These are phyloP conservation scores for Anguilla pacifica DNA, from an alignment of 2,797 vertebrate genomes.

Conservation along the genomic window DNA sequence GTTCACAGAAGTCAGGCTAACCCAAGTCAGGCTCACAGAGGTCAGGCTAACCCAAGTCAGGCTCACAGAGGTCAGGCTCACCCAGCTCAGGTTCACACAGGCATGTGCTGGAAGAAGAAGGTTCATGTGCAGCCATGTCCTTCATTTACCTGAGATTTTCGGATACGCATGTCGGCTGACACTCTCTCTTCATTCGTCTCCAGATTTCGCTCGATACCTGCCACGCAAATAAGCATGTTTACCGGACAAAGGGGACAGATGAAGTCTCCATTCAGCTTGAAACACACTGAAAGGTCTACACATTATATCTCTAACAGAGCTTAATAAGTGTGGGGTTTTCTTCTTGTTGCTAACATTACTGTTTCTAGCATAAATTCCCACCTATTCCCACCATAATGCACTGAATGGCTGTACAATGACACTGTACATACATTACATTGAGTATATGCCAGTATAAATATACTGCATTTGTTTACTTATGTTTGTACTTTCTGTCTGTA, in stretches of 20 bases:
- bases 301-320: neutral
- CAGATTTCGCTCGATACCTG: slow-evolving; percentile 88
- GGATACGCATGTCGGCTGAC: slow-evolving; percentile 88
- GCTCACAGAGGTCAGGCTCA: no score
- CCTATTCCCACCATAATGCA: neutral
- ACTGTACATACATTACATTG: no score
- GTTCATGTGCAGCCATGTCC: no score
- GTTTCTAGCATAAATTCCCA: neutral
- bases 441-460: no score
- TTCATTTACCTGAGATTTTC: slow-evolving; percentile 86
- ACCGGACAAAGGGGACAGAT: neutral
- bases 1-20: no score
- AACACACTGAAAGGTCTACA: neutral
- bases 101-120: no score
- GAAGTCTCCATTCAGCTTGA: neutral
- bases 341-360: neutral
- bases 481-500: no score
- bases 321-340: neutral
- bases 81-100: neutral
- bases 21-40: no score
- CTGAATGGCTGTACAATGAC: no score
- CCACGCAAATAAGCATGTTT: neutral
- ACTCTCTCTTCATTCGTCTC: slow-evolving; percentile 83
- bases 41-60: no score
- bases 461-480: no score